phyloP scores from a whole-genome alignment of 2,113 vertebrate species.

The Catharus minimus region DNA sequence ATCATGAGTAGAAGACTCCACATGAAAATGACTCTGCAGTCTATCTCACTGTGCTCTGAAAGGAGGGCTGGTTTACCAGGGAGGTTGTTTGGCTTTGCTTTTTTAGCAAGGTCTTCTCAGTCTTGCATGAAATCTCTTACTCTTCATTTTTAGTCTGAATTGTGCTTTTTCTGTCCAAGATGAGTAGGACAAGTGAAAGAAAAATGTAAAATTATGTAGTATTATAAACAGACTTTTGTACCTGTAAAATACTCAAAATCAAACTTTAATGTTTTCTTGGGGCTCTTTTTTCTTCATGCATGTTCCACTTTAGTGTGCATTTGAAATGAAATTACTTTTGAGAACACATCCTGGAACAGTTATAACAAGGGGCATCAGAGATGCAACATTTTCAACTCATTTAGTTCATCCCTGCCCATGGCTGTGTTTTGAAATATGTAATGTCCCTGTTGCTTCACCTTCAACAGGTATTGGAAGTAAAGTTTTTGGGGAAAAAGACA shows the following conservation, averaged over 20 bases:
- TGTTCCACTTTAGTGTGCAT: background rate
- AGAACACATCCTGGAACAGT: background rate
- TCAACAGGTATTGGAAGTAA: background rate
- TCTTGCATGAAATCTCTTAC: background rate
- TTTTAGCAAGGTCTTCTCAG: background rate
- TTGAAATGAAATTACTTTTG: background rate
- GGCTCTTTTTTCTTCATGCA: background rate
- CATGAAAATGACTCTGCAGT: background rate
- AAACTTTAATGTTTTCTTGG: background rate
- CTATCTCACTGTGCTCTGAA: background rate
- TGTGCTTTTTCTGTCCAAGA: background rate
- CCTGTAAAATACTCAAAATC: background rate
- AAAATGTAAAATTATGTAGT: background rate
- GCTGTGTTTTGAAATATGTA: background rate
- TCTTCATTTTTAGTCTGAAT: background rate
- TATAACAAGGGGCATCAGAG: background rate
- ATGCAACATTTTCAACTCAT: background rate
- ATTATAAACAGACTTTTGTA: background rate
- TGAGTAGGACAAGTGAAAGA: background rate
- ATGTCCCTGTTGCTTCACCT: background rate
- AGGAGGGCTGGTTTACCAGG: background rate
- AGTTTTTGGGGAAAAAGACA: background rate
- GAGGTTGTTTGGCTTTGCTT: background rate
- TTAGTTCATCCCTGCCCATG: background rate
- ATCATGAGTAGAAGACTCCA: background rate